These are phyloP conservation scores for Oncopeltus fasciatus DNA, from an alignment of 1,140 invertebrate species.

Conservation along the genomic window DNA sequence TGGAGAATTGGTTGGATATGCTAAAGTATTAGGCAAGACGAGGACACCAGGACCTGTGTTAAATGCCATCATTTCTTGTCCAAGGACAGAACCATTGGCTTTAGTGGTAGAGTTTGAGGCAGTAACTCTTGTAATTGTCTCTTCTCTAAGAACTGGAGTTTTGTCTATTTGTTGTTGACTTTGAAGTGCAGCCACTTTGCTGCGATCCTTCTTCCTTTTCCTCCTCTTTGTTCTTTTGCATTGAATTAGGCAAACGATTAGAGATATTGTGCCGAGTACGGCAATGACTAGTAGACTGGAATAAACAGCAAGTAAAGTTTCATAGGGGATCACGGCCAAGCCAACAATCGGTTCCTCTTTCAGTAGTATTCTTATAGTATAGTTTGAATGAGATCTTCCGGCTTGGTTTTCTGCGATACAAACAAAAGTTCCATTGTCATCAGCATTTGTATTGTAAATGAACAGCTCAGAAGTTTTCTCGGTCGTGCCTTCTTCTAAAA, in stretches of 20 bases:
- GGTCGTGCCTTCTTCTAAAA: constrained; percentile 46
- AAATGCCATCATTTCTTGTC: constrained; percentile 28
- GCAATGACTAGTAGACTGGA: constrained; percentile 30
- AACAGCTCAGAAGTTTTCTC: constrained; percentile 60
- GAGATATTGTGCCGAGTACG: constrained; percentile 21
- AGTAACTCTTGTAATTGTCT: constrained; percentile 19
- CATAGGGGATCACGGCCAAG: constrained; percentile 45
- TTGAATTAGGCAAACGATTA: constrained; percentile 20
- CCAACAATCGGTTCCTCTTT: constrained; percentile 52
- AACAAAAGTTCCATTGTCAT: constrained; percentile 65
- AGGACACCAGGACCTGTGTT: constrained; percentile 23
- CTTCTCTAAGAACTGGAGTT: constrained; percentile 20
- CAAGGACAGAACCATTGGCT: constrained; percentile 24
- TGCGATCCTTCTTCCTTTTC: constrained; percentile 27
- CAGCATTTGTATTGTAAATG: constrained; percentile 54
- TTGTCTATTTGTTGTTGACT: constrained; percentile 27
- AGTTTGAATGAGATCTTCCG: constrained; percentile 56
- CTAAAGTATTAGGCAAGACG: constrained; percentile 27
- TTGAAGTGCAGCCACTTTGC: constrained; percentile 29
- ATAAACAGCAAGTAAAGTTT: constrained; percentile 50
- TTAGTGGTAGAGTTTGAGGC: constrained; percentile 18
- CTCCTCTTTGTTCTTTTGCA: constrained; percentile 29
- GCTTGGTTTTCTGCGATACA: constrained; percentile 71
- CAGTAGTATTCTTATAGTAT: constrained; percentile 55
- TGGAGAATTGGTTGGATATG: constrained; percentile 24